Conservation (phyloP, 2,797 vertebrate species). For the Leptatherina wallacei region DNA sequence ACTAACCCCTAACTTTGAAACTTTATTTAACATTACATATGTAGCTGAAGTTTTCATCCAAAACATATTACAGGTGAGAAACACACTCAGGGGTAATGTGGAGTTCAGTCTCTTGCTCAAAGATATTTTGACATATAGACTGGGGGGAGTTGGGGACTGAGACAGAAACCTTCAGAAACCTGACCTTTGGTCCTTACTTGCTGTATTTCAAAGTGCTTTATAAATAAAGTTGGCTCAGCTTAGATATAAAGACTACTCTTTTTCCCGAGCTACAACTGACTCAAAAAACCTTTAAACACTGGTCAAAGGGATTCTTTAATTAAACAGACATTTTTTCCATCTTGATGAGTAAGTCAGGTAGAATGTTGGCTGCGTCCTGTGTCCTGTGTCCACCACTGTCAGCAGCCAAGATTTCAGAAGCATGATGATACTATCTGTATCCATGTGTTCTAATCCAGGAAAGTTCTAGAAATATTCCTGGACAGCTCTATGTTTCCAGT, state of each 20-base stretch:
- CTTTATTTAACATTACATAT: no score
- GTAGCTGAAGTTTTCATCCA: no score
- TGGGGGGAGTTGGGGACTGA: neutral
- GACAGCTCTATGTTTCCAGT: neutral
- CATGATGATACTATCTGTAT: conserved; percentile 29
- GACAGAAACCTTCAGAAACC: neutral
- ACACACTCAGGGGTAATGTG: no score
- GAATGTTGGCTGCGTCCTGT: conserved; percentile 61
- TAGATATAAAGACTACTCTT: neutral
- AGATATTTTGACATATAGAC: no score
- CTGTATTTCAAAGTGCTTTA: no score
- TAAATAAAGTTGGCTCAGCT: no score
- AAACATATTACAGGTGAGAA: no score
- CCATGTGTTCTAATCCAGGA: conserved; percentile 28
- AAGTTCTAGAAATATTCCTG: conserved; percentile 18
- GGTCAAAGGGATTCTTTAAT: conserved; percentile 9
- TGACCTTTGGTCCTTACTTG: no score
- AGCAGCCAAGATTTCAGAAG: conserved; percentile 33
- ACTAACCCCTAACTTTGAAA: neutral
- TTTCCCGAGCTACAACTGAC: neutral
- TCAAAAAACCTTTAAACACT: neutral
- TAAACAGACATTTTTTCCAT: conserved; percentile 36
- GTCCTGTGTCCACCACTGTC: conserved; percentile 33
- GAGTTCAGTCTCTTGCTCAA: no score
- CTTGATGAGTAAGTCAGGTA: conserved; percentile 47